Evolutionary conservation across 2,888 invertebrate genomes (phyloP).

Genomic region (Temnothorax ravouxi): DNA sequence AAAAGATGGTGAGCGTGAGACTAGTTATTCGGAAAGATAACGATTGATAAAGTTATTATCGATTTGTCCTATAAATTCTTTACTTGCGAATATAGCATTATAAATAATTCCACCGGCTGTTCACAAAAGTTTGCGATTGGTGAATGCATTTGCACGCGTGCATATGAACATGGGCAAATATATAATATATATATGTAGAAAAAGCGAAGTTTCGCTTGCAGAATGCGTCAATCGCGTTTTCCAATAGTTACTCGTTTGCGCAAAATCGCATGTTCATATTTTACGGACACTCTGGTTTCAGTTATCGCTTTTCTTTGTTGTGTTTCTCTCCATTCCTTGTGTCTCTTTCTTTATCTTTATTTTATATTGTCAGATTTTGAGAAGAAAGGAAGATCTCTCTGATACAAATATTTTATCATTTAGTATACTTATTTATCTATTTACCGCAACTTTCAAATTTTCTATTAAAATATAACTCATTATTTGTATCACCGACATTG

Average conservation of each 20-base stretch:
- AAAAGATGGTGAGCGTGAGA: background rate
- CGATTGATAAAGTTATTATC: slow-evolving; percentile 19
- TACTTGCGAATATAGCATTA: background rate
- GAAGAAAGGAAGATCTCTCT: background rate
- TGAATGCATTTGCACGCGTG: background rate
- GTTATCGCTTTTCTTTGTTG: background rate
- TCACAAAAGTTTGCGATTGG: slow-evolving; percentile 14
- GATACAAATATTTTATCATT: background rate
- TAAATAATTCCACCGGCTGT: slow-evolving; percentile 22
- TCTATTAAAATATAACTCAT: slow-evolving; percentile 1
- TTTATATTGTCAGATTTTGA: background rate
- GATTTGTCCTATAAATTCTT: slow-evolving; percentile 11
- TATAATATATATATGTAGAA: background rate
- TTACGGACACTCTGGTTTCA: background rate
- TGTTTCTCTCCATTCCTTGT: background rate
- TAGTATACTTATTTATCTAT: background rate
- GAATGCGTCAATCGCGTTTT: background rate
- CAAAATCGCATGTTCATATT: slow-evolving; percentile 8
- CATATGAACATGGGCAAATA: background rate
- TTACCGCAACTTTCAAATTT: background rate
- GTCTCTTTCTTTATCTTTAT: background rate
- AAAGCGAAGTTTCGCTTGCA: background rate
- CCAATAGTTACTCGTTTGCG: background rate
- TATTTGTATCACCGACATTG: background rate
- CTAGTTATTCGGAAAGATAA: slow-evolving; percentile 28